Conservation (phyloP, 1,140 invertebrate species). For the Hylaeus volcanicus region DNA sequence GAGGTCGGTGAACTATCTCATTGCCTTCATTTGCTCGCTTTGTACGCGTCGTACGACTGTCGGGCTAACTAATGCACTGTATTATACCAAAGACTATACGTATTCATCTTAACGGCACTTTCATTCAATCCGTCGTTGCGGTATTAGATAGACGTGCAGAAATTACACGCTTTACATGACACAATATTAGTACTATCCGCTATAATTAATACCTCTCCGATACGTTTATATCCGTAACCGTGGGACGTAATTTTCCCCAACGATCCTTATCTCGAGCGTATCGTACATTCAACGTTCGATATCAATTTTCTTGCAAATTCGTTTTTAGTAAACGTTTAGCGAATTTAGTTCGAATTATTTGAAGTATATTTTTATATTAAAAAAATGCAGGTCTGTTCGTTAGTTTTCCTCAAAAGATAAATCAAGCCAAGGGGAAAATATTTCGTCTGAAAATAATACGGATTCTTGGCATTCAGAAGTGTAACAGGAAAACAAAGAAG, state of each 20-base stretch:
- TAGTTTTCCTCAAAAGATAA: background rate
- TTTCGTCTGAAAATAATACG: background rate
- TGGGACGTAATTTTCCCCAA: slow-evolving; percentile 3
- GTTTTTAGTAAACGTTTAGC: too few relatives aligned
- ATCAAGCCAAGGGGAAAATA: background rate
- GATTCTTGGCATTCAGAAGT: background rate
- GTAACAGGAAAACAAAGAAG: background rate
- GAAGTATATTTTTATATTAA: too few relatives aligned
- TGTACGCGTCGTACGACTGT: slow-evolving; percentile 59
- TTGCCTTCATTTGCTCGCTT: slow-evolving; percentile 58
- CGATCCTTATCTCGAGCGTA: background rate
- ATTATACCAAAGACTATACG: slow-evolving; percentile 62
- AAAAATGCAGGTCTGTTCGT: too few relatives aligned
- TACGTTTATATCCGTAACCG: slow-evolving; percentile 32
- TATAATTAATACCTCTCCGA: slow-evolving; percentile 57
- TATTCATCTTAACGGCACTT: slow-evolving; percentile 67
- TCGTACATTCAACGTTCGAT: background rate
- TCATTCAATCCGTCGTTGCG: slow-evolving; percentile 60
- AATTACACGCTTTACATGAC: slow-evolving; percentile 61
- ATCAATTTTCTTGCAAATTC: background rate
- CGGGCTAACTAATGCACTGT: slow-evolving; percentile 62
- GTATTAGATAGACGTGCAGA: slow-evolving; percentile 59
- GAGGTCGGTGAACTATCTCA: slow-evolving; percentile 57
- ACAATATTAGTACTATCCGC: slow-evolving; percentile 60
- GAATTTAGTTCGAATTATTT: too few relatives aligned